Percentiles rank a stretch among this genome's conserved stretches.
Evolutionary conservation across 1,140 invertebrate genomes (phyloP).

Genomic region (Lordiphosa stackelbergi): DNA sequence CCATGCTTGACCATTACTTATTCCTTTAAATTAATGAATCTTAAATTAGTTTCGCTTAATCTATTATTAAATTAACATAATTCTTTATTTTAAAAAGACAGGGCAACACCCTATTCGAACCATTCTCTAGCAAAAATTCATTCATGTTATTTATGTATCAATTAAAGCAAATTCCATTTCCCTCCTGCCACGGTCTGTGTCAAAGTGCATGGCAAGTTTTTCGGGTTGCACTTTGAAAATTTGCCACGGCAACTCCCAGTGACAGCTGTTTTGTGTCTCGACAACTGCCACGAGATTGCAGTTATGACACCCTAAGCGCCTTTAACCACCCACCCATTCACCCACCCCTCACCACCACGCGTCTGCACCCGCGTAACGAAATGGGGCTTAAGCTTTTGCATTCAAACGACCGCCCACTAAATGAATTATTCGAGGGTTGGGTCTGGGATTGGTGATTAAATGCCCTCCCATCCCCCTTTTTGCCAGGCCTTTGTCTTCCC

Average conservation of each 20-base stretch:
- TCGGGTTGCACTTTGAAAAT: constrained; percentile 38
- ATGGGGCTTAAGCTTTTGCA: constrained; percentile 30
- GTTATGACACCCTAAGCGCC: constrained; percentile 49
- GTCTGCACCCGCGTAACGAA: constrained; percentile 4
- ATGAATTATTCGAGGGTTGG: constrained; percentile 43
- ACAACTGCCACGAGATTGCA: constrained; percentile 21
- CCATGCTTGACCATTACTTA: too few species aligned
- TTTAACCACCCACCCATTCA: constrained; percentile 15
- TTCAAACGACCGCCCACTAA: constrained; percentile 40
- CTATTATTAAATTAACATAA: too few species aligned
- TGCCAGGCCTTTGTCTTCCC: constrained; percentile 20
- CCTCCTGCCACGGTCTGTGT: not conserved
- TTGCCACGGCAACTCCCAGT: constrained; percentile 17
- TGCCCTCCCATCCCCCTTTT: constrained; percentile 16
- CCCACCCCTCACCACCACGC: not conserved
- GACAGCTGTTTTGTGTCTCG: constrained; percentile 43
- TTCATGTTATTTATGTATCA: constrained; percentile 42
- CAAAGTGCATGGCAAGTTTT: constrained; percentile 31
- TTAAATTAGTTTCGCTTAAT: too few species aligned
- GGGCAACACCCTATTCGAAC: not conserved
- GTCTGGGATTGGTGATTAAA: constrained; percentile 46
- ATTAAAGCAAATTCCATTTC: constrained; percentile 24
- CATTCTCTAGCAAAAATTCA: not conserved
- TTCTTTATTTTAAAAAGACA: too few species aligned
- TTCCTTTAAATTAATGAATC: too few species aligned